These are phyloP conservation scores for Euphonia xanthogaster DNA, from an alignment of 2,797 vertebrate species.

Conservation along the genomic window DNA sequence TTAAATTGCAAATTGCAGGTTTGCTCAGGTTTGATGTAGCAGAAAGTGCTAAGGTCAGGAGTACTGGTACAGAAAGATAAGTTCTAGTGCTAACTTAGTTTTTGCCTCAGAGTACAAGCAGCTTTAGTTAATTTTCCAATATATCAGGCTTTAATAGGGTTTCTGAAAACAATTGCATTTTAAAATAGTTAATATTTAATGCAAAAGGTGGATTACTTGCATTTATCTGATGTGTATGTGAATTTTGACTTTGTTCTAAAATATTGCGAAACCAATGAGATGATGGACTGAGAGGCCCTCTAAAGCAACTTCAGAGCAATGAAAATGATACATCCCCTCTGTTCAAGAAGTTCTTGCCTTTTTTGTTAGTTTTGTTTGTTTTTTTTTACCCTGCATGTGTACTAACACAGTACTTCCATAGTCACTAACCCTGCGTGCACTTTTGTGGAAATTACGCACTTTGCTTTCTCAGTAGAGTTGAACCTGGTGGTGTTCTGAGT, in stretches of 20 bases:
- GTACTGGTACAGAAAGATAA: background rate
- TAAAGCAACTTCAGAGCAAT: background rate
- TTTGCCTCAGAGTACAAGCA: slow-evolving; percentile 17
- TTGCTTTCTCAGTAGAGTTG: slow-evolving; percentile 61
- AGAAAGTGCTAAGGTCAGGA: slow-evolving; percentile 38
- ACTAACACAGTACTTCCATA: slow-evolving; percentile 14
- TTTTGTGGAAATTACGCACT: slow-evolving; percentile 69
- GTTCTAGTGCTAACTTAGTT: background rate
- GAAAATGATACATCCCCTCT: background rate
- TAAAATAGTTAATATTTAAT: background rate
- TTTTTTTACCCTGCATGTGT: background rate
- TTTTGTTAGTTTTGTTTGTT: background rate
- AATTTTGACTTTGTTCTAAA: background rate
- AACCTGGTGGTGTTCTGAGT: slow-evolving; percentile 33
- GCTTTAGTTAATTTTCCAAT: background rate
- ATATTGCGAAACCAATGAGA: background rate
- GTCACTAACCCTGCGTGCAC: slow-evolving; percentile 51
- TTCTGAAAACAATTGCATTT: background rate
- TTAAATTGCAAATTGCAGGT: background rate
- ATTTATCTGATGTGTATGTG: background rate
- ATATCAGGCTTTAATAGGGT: background rate
- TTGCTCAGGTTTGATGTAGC: background rate
- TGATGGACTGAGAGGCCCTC: background rate
- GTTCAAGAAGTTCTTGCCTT: slow-evolving; percentile 4
- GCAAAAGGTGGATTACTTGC: background rate